phyloP scores from a whole-genome alignment of 1,140 invertebrate species.

The Danaus plexippus region DNA sequence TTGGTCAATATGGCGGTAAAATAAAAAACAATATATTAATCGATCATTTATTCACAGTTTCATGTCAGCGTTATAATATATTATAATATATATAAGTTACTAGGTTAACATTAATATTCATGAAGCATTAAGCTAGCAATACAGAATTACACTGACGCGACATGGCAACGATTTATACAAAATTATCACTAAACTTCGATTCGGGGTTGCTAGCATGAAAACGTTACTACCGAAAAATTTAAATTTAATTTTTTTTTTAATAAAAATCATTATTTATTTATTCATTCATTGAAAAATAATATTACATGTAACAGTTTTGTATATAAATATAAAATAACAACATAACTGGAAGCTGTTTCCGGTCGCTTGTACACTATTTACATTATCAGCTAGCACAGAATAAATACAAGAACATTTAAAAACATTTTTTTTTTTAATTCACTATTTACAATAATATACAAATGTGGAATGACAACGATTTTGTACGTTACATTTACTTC shows the following conservation, averaged over 20 bases:
- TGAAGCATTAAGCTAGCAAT: constrained; percentile 60
- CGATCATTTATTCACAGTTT: constrained; percentile 47
- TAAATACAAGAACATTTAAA: constrained; percentile 52
- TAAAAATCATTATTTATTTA: constrained; percentile 2
- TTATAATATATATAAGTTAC: constrained; percentile 55
- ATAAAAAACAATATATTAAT: constrained; percentile 17
- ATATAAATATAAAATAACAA: constrained; percentile 15
- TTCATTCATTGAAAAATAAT: constrained; percentile 1
- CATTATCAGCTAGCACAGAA: constrained; percentile 49
- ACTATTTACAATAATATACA: constrained; percentile 61
- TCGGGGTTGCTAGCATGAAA: constrained; percentile 17
- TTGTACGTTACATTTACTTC: constrained; percentile 57
- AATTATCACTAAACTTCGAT: constrained; percentile 13
- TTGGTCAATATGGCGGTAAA: constrained; percentile 6
- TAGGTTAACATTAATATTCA: constrained; percentile 65
- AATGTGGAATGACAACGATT: constrained; percentile 48
- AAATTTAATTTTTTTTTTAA: not conserved
- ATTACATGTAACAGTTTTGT: not conserved
- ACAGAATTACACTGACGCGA: constrained; percentile 44
- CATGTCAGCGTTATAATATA: constrained; percentile 49
- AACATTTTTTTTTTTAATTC: constrained; percentile 25
- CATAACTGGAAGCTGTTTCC: constrained; percentile 32
- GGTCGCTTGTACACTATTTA: constrained; percentile 42
- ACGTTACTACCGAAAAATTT: constrained; percentile 3
- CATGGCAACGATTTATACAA: constrained; percentile 44